Percentiles rank a stretch among this genome's conserved stretches.
Conservation (phyloP, 2,888 invertebrate genomes). For the Girardia tigrina region DNA sequence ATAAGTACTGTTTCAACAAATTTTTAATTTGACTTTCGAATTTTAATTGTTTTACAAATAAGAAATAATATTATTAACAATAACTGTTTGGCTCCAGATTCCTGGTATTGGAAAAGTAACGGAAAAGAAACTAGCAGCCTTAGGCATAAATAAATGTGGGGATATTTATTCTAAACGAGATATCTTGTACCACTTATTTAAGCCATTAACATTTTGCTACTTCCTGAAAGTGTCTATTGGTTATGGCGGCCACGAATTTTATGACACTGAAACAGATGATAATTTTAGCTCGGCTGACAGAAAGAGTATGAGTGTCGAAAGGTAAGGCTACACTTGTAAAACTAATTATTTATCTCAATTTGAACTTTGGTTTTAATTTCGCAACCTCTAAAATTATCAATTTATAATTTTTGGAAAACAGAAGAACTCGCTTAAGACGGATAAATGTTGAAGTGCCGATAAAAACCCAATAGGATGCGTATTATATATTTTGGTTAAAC, state of each 20-base stretch:
- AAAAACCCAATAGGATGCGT: too few relatives aligned
- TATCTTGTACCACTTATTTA: slow-evolving; percentile 52
- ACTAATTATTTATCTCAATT: too few relatives aligned
- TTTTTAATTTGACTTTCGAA: neutral
- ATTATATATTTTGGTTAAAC: too few relatives aligned
- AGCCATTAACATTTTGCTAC: slow-evolving; percentile 49
- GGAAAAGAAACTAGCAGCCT: slow-evolving; percentile 53
- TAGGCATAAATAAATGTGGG: slow-evolving; percentile 52
- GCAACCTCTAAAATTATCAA: too few relatives aligned
- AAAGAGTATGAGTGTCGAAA: slow-evolving; percentile 53
- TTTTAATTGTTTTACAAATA: neutral
- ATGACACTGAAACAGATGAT: neutral
- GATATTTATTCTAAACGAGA: slow-evolving; percentile 53
- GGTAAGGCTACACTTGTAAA: too few relatives aligned
- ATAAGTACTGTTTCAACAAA: too few relatives aligned
- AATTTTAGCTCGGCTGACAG: slow-evolving; percentile 45
- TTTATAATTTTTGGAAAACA: too few relatives aligned
- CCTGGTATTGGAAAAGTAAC: slow-evolving; percentile 54
- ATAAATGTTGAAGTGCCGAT: too few relatives aligned
- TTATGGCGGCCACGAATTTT: slow-evolving; percentile 41
- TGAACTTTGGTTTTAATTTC: too few relatives aligned
- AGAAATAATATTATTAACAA: neutral
- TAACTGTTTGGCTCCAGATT: slow-evolving; percentile 44
- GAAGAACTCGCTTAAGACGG: too few relatives aligned
- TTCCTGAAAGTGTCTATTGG: slow-evolving; percentile 53